Conservation (phyloP, 1,140 invertebrate species). For the Orchestia grillus region DNA sequence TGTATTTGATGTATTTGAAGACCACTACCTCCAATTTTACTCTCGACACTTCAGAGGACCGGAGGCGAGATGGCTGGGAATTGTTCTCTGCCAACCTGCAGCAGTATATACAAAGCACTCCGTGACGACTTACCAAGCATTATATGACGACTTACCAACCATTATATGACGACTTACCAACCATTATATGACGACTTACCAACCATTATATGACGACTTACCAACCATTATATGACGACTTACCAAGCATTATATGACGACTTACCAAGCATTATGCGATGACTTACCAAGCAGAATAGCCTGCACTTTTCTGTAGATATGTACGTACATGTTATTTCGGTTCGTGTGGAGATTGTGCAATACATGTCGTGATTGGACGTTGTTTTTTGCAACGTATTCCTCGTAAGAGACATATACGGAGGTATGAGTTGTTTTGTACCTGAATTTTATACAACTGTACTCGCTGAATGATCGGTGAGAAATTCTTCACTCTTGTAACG, state of each 20-base stretch:
- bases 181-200: too few relatives aligned
- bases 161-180: not conserved
- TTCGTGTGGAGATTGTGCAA: not conserved
- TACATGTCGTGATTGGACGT: not conserved
- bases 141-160: not conserved
- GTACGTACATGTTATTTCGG: not conserved
- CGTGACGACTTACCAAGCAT: not conserved
- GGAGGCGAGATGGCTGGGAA: not conserved
- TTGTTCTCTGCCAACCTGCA: not conserved
- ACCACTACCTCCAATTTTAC: not conserved
- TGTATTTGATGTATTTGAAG: too few relatives aligned
- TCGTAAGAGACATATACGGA: not conserved
- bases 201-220: not conserved
- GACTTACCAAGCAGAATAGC: not conserved
- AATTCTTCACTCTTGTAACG: not conserved
- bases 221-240: not conserved
- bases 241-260: too few relatives aligned
- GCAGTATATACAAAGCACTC: not conserved
- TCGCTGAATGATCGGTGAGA: not conserved
- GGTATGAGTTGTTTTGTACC: not conserved
- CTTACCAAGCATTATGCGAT: too few relatives aligned
- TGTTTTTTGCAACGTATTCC: too few relatives aligned
- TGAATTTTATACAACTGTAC: not conserved
- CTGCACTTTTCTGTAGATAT: not conserved
- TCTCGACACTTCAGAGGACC: not conserved